phyloP scores from a whole-genome alignment of 2,113 vertebrate genomes.

The human (Homo sapiens) region GRCh38 chr4:123631001-123631500 shows the following conservation, averaged over 20 bases:
- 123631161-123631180: neutral
- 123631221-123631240: neutral
- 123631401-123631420: conserved; percentile 2
- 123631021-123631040: neutral
- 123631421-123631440: neutral
- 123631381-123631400: neutral
- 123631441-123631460: neutral
- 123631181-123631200: neutral
- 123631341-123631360: neutral
- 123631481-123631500: neutral
- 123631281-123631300: neutral
- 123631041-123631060: neutral
- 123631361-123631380: neutral
- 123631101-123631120: neutral
- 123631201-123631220: neutral
- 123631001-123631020: neutral
- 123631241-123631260: neutral
- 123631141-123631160: neutral
- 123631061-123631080: no score
- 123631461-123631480: neutral
- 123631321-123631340: neutral
- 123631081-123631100: neutral
- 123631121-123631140: neutral
- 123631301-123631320: neutral
- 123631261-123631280: neutral